phyloP scores from a whole-genome alignment of 2,113 vertebrate genomes.

The Thamnophis sirtalis region DNA sequence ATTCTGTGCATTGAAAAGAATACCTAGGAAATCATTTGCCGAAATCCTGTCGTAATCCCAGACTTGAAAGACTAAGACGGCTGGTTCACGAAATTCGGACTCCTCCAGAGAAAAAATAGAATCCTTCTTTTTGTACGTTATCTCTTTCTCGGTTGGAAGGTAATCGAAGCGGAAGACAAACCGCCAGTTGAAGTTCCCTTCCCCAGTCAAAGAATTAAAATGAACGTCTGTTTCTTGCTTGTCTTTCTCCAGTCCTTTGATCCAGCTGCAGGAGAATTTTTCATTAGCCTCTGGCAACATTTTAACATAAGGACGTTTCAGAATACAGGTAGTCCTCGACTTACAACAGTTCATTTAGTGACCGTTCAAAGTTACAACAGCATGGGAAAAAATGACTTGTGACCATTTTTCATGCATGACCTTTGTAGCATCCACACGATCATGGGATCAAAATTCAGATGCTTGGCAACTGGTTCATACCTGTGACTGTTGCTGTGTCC shows the following conservation, averaged over 20 bases:
- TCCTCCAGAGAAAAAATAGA: constrained; percentile 89
- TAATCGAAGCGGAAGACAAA: constrained; percentile 90
- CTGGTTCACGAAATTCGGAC: constrained; percentile 83
- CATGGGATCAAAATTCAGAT: background rate
- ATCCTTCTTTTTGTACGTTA: constrained; percentile 82
- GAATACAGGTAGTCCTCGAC: background rate
- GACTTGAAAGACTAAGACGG: constrained; percentile 84
- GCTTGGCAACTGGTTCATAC: background rate
- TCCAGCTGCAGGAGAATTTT: constrained; percentile 77
- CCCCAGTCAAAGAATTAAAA: constrained; percentile 91
- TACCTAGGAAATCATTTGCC: constrained; percentile 91
- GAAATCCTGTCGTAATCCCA: constrained; percentile 93
- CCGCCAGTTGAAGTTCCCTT: constrained; percentile 96
- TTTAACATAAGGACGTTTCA: background rate
- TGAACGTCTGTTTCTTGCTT: constrained; percentile 95
- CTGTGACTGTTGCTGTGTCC: background rate
- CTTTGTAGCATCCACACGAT: background rate
- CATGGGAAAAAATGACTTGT: background rate
- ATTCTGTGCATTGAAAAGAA: background rate
- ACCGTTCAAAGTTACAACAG: background rate
- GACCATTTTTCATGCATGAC: background rate
- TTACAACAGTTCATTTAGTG: background rate
- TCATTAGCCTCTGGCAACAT: constrained; percentile 10
- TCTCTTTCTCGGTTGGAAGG: constrained; percentile 87
- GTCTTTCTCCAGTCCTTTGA: constrained; percentile 84